Evolutionary conservation across 1,140 invertebrate species (phyloP).

Genomic region (Heliconius himera): DNA sequence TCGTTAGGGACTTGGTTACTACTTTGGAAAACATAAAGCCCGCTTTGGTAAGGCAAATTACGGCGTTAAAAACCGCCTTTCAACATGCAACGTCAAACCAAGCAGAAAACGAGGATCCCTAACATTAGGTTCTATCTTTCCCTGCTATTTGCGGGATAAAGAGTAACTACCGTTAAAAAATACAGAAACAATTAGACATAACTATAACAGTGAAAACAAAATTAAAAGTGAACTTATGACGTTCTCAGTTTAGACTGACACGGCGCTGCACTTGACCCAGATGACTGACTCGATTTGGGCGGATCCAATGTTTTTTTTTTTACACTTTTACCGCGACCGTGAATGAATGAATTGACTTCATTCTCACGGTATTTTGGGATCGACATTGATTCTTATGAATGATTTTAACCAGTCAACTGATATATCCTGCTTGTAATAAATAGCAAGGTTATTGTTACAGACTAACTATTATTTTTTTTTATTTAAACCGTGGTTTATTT

Average conservation of each 20-base stretch:
- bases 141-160: too few relatives aligned
- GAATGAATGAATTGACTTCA: conserved; percentile 36
- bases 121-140: too few relatives aligned
- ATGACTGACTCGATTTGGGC: conserved; percentile 29
- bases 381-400: conserved; percentile 34
- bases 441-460: conserved; percentile 12
- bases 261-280: conserved; percentile 34
- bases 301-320: conserved; percentile 27
- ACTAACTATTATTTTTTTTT: background rate
- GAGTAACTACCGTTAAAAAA: too few relatives aligned
- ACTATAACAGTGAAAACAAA: background rate
- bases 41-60: too few relatives aligned
- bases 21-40: too few relatives aligned
- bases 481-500: background rate
- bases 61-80: too few relatives aligned
- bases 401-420: conserved; percentile 26
- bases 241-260: background rate
- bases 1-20: too few relatives aligned
- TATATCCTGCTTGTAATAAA: conserved; percentile 29
- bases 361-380: conserved; percentile 44
- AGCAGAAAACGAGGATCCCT: too few relatives aligned
- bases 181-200: background rate
- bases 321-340: conserved; percentile 41
- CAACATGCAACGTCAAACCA: too few relatives aligned
- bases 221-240: background rate